Evolutionary conservation across 2,888 invertebrate species (phyloP).

Genomic region (Drosophila diplacantha): DNA sequence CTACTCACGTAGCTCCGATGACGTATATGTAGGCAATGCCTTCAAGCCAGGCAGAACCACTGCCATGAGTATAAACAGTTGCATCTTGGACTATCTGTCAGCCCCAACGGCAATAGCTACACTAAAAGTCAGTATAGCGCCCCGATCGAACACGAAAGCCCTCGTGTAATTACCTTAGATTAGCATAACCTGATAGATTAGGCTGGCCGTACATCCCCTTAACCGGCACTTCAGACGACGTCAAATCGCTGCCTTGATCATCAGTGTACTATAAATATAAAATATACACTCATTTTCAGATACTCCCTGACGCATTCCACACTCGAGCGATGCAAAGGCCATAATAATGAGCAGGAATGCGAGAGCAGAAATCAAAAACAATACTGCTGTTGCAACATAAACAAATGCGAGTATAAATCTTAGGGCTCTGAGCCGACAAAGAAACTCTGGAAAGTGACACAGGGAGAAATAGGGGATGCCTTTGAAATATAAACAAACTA

Average conservation of each 20-base stretch:
- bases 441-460: neutral
- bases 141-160: neutral
- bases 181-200: slow-evolving; percentile 13
- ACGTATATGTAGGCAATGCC: neutral
- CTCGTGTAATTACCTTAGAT: neutral
- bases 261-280: neutral
- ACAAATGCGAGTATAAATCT: slow-evolving; percentile 41
- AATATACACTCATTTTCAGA: neutral
- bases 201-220: neutral
- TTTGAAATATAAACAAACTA: no score
- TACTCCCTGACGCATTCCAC: slow-evolving; percentile 33
- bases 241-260: neutral
- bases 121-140: slow-evolving; percentile 1
- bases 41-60: neutral
- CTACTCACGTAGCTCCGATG: slow-evolving; percentile 1
- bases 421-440: slow-evolving; percentile 43
- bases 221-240: neutral
- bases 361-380: slow-evolving; percentile 22
- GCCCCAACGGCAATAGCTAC: neutral
- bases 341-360: slow-evolving; percentile 58
- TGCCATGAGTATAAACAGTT: neutral
- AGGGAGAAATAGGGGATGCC: neutral
- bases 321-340: slow-evolving; percentile 47
- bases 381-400: slow-evolving; percentile 36
- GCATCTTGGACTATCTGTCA: neutral